Percentiles rank a stretch among this genome's conserved stretches.
Conservation (phyloP, 2,797 vertebrate genomes). For the Acipenser oxyrinchus region DNA sequence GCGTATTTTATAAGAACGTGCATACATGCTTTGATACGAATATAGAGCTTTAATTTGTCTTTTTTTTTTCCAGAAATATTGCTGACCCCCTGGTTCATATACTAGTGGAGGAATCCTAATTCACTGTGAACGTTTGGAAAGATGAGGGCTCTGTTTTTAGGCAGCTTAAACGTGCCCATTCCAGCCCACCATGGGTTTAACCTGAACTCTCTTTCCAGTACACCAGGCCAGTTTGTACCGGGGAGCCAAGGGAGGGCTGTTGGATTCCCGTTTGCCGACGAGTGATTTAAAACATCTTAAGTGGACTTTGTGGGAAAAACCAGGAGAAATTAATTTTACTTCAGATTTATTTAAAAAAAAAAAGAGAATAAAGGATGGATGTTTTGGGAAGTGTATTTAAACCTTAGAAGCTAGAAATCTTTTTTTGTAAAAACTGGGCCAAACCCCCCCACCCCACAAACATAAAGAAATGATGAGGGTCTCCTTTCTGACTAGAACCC, state of each 20-base stretch:
- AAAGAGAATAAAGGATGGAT: slow-evolving; percentile 26
- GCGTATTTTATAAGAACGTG: not conserved
- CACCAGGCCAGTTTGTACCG: slow-evolving; percentile 26
- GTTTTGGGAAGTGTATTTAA: slow-evolving; percentile 23
- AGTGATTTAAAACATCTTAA: slow-evolving; percentile 22
- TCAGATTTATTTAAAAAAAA: not conserved
- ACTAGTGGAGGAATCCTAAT: slow-evolving; percentile 21
- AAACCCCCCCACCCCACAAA: slow-evolving; percentile 10
- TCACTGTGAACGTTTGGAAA: slow-evolving; percentile 45
- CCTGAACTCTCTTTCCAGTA: slow-evolving; percentile 33
- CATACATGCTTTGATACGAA: slow-evolving; percentile 1
- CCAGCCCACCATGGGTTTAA: slow-evolving; percentile 36
- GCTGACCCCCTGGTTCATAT: slow-evolving; percentile 57
- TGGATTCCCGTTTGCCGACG: slow-evolving; percentile 8
- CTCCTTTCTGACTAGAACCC: slow-evolving; percentile 41
- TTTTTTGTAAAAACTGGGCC: slow-evolving; percentile 19
- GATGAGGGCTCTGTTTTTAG: slow-evolving; percentile 24
- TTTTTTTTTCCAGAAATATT: slow-evolving; percentile 71
- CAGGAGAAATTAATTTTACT: not conserved
- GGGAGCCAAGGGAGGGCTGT: slow-evolving; percentile 11
- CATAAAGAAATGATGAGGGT: slow-evolving; percentile 21
- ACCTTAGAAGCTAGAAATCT: slow-evolving; percentile 25
- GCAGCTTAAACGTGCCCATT: slow-evolving; percentile 15
- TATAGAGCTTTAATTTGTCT: not conserved
- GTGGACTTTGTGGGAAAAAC: slow-evolving; percentile 23